Conservation (phyloP, 1,140 invertebrate genomes). For the Cylas formicarius region DNA sequence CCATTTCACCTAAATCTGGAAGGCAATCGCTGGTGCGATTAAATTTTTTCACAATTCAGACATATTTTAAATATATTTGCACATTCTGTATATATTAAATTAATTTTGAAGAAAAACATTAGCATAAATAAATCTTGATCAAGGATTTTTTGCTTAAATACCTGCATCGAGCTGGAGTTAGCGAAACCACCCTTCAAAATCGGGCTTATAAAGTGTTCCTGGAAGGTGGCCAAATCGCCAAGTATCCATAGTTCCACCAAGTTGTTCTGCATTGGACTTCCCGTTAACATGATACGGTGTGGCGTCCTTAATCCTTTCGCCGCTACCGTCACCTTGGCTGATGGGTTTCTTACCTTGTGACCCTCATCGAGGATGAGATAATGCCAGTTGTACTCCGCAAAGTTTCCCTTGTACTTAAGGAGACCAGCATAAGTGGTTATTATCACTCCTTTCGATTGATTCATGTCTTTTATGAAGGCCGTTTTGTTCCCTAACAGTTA, state of each 20-base stretch:
- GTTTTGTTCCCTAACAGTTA: conserved; percentile 31
- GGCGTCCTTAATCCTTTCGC: conserved; percentile 80
- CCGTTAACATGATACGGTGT: conserved; percentile 73
- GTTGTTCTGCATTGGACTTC: conserved; percentile 96
- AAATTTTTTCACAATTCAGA: no score
- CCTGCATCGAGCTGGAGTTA: conserved; percentile 74
- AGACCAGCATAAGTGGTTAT: conserved; percentile 54
- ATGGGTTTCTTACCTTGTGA: conserved; percentile 93
- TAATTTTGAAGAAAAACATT: no score
- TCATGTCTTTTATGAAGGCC: conserved; percentile 47
- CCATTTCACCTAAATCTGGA: no score
- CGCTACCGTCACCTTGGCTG: conserved; percentile 71
- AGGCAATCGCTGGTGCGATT: no score
- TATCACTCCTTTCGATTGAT: conserved; percentile 48
- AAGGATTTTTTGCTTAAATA: no score
- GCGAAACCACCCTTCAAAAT: conserved; percentile 92
- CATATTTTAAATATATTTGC: no score
- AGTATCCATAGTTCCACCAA: conserved; percentile 93
- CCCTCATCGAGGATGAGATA: conserved; percentile 95
- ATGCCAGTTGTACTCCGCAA: conserved; percentile 78
- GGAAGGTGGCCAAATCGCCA: conserved; percentile 82
- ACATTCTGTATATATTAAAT: no score
- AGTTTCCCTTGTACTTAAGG: conserved; percentile 52
- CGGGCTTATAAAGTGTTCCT: conserved; percentile 83
- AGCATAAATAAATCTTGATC: no score